phyloP scores from a whole-genome alignment of 2,113 vertebrate genomes.

The Micromys minutus region DNA sequence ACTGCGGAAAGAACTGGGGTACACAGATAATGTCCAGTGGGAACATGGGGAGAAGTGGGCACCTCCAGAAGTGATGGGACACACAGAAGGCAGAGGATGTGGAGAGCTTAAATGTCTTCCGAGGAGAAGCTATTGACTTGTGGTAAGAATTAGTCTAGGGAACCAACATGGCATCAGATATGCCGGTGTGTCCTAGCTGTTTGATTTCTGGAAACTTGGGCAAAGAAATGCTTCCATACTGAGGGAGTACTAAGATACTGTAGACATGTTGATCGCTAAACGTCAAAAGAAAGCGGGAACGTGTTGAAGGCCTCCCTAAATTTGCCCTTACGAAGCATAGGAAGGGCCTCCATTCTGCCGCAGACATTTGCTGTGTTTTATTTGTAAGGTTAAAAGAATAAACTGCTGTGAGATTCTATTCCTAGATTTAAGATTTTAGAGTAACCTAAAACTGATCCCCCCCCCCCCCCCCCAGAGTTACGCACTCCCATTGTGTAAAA shows the following conservation, averaged over 20 bases:
- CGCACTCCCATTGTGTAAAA: background rate
- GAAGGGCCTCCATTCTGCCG: background rate
- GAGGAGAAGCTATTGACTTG: background rate
- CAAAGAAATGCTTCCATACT: background rate
- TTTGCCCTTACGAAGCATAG: background rate
- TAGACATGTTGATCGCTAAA: background rate
- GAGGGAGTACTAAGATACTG: background rate
- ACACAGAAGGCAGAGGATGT: background rate
- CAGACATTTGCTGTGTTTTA: background rate
- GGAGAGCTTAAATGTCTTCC: background rate
- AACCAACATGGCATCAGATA: background rate
- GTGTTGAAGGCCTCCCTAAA: conserved; percentile 14
- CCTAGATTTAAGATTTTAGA: background rate
- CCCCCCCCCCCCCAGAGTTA: too few species aligned
- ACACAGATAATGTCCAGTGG: background rate
- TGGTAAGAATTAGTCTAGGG: background rate
- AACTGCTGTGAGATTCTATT: background rate
- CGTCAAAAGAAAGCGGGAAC: background rate
- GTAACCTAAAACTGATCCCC: background rate
- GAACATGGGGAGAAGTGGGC: background rate
- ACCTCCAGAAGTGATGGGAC: background rate
- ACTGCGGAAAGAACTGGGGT: background rate
- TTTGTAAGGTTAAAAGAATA: conserved; percentile 13
- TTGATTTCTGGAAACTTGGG: conserved; percentile 31
- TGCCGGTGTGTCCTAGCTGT: background rate